A percentile compares a stretch with the other conserved stretches of the same genome.
Conservation (phyloP, 2,113 vertebrate genomes). For the Eira barbara region DNA sequence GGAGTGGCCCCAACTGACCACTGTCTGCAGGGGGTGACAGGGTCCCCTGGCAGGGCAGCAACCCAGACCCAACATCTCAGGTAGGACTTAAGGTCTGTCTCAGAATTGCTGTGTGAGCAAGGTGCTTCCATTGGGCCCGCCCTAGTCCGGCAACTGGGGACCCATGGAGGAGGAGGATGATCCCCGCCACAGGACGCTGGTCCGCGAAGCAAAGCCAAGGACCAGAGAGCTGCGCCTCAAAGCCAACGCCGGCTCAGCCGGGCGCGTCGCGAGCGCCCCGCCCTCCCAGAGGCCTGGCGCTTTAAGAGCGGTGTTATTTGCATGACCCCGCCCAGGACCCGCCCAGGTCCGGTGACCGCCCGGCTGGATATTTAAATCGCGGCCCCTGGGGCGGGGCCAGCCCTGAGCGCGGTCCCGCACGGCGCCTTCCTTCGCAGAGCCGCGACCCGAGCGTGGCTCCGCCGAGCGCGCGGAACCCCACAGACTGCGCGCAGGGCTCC, state of each 20-base stretch:
- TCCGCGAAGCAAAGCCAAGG: not conserved
- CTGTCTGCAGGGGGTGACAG: not conserved
- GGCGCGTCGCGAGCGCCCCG: rapidly evolving
- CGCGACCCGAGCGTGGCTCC: not conserved
- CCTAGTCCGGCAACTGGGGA: not conserved
- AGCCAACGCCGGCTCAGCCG: not conserved
- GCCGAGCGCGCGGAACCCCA: not conserved
- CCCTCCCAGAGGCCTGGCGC: not conserved
- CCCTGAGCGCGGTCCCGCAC: not conserved
- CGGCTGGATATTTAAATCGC: conserved; percentile 52
- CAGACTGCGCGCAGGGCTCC: not conserved
- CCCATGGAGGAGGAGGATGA: no score
- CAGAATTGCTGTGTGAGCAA: not conserved
- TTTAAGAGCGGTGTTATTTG: conserved; percentile 36
- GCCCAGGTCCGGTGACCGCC: conserved; percentile 32
- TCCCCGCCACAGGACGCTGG: not conserved
- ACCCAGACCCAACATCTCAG: not conserved
- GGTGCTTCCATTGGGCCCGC: no score
- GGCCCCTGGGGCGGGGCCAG: conserved; percentile 46
- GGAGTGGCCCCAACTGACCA: no score
- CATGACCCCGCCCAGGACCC: conserved; percentile 54
- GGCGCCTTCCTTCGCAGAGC: not conserved
- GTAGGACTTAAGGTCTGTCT: not conserved
- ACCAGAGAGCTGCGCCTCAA: not conserved
- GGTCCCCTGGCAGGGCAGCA: no score